These are phyloP conservation scores for Rallus crepitans DNA, from an alignment of 2,797 vertebrate genomes.

Conservation along the genomic window DNA sequence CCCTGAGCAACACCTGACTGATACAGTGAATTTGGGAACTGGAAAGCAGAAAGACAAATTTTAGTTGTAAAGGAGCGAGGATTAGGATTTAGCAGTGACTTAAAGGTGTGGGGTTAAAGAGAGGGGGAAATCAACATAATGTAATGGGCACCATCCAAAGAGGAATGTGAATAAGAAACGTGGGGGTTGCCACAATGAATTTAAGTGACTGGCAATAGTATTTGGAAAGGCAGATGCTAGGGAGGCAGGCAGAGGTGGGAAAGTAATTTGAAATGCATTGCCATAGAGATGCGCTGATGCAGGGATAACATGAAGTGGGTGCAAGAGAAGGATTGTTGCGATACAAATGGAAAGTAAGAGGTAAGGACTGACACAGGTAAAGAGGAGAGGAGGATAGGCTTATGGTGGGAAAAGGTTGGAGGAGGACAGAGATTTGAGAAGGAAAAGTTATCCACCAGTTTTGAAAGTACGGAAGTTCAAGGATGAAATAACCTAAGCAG, in stretches of 20 bases:
- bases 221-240: background rate
- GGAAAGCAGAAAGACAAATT: background rate
- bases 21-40: background rate
- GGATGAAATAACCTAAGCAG: background rate
- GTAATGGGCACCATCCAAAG: background rate
- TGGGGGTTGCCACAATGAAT: background rate
- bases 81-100: background rate
- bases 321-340: background rate
- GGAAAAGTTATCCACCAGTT: background rate
- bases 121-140: background rate
- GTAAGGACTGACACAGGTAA: background rate
- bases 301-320: background rate
- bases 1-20: background rate
- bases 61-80: background rate
- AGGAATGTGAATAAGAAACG: background rate
- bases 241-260: background rate
- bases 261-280: background rate
- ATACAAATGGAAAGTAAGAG: background rate
- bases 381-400: background rate
- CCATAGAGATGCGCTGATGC: background rate
- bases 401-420: background rate
- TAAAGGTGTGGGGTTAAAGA: background rate
- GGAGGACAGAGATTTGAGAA: background rate
- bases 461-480: background rate
- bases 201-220: background rate